A percentile compares a stretch with the other conserved stretches of the same genome.
These are phyloP conservation scores for Agapostemon virescens DNA, from an alignment of 2,888 invertebrate genomes.

Conservation along the genomic window DNA sequence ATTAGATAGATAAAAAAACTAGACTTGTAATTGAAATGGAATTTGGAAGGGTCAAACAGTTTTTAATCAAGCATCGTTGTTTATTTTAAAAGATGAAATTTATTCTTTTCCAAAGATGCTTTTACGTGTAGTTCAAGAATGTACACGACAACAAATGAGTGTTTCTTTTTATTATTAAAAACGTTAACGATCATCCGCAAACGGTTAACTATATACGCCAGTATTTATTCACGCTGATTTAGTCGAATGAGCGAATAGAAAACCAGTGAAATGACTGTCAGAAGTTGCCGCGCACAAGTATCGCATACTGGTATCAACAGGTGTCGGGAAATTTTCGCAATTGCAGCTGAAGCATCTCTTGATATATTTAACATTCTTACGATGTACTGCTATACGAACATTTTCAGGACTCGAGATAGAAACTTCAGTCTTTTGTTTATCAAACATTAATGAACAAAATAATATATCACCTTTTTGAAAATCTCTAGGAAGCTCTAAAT, in stretches of 20 bases:
- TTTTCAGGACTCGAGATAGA: too few relatives aligned
- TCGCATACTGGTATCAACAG: not conserved
- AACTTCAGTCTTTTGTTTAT: too few relatives aligned
- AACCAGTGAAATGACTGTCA: not conserved
- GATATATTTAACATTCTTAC: not conserved
- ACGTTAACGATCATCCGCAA: not conserved
- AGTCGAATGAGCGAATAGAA: too few relatives aligned
- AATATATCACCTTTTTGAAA: too few relatives aligned
- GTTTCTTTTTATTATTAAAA: not conserved
- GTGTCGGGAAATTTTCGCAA: not conserved
- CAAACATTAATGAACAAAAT: too few relatives aligned
- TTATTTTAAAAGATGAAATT: too few relatives aligned
- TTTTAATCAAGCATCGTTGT: too few relatives aligned
- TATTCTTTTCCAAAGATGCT: not conserved
- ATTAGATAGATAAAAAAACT: too few relatives aligned
- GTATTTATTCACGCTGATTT: not conserved
- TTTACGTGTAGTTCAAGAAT: not conserved
- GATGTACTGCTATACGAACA: accelerated
- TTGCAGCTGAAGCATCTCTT: not conserved
- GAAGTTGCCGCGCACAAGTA: not conserved
- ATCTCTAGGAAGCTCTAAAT: too few relatives aligned
- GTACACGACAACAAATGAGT: not conserved
- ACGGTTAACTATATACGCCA: not conserved
- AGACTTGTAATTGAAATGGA: too few relatives aligned
- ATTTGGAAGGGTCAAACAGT: too few relatives aligned